Conservation (phyloP, 2,797 vertebrate genomes). For the Nannoperca australis region DNA sequence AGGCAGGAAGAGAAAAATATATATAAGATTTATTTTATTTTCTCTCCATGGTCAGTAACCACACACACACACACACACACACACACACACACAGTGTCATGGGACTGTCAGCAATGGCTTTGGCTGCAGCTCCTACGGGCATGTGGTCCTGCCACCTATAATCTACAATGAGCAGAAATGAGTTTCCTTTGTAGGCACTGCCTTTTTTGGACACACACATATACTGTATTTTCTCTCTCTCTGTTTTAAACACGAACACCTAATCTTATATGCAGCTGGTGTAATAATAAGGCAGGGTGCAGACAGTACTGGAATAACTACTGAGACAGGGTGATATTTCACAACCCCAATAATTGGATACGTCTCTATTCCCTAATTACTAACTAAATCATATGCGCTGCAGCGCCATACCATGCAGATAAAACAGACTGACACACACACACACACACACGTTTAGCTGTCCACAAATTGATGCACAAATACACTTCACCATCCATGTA, state of each 20-base stretch:
- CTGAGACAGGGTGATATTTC: slow-evolving; percentile 77
- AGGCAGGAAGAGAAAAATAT: slow-evolving; percentile 5
- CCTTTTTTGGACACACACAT: slow-evolving; percentile 50
- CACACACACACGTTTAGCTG: slow-evolving; percentile 7
- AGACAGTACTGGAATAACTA: slow-evolving; percentile 75
- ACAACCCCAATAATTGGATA: slow-evolving; percentile 82
- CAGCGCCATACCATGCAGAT: slow-evolving; percentile 49
- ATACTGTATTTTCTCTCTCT: slow-evolving; percentile 16
- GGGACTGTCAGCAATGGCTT: slow-evolving; percentile 62
- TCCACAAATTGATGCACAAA: slow-evolving; percentile 27
- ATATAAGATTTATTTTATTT: slow-evolving; percentile 13
- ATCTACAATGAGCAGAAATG: slow-evolving; percentile 72
- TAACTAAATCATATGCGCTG: slow-evolving; percentile 80
- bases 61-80: not conserved
- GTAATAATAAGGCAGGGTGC: slow-evolving; percentile 71
- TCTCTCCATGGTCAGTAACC: not conserved
- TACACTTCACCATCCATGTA: not conserved
- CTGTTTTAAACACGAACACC: slow-evolving; percentile 25
- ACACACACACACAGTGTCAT: slow-evolving; percentile 38
- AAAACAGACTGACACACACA: slow-evolving; percentile 41
- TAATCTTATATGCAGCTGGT: slow-evolving; percentile 72
- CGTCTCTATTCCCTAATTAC: slow-evolving; percentile 83
- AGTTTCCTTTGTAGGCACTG: slow-evolving; percentile 58
- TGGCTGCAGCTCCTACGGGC: slow-evolving; percentile 61
- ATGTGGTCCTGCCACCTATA: slow-evolving; percentile 73